Evolutionary conservation across 2,113 vertebrate species (phyloP).

Genomic region (Prunella fulvescens): DNA sequence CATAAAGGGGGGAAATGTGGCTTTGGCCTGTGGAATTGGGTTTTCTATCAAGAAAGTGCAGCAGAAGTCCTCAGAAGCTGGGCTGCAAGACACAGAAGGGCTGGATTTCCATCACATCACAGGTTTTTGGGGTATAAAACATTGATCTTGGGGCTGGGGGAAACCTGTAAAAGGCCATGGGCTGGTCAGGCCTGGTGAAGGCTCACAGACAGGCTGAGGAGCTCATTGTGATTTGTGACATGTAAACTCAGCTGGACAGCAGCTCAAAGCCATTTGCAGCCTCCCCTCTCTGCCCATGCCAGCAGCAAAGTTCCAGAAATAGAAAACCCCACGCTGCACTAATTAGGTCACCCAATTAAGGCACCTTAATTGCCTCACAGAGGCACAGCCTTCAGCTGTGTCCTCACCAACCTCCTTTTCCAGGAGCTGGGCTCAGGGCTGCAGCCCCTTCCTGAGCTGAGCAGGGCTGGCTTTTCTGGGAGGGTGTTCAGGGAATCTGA

Average conservation of each 20-base stretch:
- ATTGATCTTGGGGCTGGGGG: background rate
- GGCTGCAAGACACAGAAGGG: background rate
- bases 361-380: background rate
- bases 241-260: background rate
- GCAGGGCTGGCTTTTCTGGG: background rate
- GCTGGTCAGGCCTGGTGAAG: background rate
- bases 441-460: background rate
- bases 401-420: background rate
- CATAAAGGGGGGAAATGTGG: background rate
- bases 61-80: background rate
- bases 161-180: background rate
- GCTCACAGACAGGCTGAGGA: background rate
- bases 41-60: background rate
- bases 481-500: background rate
- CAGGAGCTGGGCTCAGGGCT: background rate
- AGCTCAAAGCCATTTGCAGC: background rate
- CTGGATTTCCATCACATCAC: background rate
- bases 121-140: background rate
- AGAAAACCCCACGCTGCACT: background rate
- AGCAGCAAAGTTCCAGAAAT: conserved; percentile 25
- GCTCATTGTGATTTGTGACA: background rate
- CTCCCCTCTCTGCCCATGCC: background rate
- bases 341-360: conserved; percentile 55
- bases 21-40: background rate
- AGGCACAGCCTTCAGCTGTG: background rate